These are phyloP conservation scores for Chauna torquata DNA, from an alignment of 2,113 vertebrate genomes.

Conservation along the genomic window DNA sequence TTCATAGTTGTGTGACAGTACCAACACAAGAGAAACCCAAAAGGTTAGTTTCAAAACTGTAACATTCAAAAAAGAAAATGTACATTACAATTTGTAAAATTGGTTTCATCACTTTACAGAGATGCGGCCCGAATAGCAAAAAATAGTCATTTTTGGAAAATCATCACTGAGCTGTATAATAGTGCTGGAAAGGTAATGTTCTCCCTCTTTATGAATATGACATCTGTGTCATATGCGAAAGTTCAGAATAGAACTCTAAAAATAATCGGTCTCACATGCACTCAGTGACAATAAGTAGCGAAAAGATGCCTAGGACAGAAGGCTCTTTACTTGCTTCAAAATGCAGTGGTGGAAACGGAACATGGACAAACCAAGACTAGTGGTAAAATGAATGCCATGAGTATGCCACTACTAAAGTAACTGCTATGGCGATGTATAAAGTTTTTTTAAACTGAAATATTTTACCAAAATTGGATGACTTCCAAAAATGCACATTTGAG, in stretches of 20 bases:
- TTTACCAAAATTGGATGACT: not conserved
- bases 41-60: not conserved
- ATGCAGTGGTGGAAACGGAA: not conserved
- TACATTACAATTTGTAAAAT: not conserved
- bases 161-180: not conserved
- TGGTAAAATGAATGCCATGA: not conserved
- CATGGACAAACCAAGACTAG: not conserved
- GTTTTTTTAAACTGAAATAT: not conserved
- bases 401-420: not conserved
- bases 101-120: not conserved
- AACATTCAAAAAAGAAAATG: not conserved
- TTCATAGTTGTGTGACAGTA: not conserved
- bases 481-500: not conserved
- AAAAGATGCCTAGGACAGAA: not conserved
- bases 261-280: conserved; percentile 29
- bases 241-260: not conserved
- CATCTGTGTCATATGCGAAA: not conserved
- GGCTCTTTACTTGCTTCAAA: not conserved
- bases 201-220: not conserved
- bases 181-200: not conserved
- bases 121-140: not conserved
- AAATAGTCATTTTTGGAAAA: not conserved
- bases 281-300: not conserved
- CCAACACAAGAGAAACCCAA: not conserved
- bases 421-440: not conserved